Conservation (phyloP, 2,797 vertebrate genomes). For the Acanthurus leucopareius region DNA sequence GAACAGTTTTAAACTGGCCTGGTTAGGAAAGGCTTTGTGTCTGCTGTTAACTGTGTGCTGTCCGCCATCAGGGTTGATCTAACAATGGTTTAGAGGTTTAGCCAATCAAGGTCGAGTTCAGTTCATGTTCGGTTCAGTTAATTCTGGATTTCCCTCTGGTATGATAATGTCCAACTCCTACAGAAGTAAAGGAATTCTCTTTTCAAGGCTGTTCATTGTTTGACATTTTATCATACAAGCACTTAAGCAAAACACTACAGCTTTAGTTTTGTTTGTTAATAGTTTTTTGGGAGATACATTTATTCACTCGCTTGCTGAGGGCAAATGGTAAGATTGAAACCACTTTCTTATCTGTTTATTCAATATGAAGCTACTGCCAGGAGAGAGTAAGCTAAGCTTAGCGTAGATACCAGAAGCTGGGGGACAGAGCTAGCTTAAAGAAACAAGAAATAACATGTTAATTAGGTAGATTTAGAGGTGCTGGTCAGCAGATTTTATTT, state of each 20-base stretch:
- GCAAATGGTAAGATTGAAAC: background rate
- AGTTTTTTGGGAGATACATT: background rate
- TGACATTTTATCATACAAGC: background rate
- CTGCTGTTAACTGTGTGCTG: constrained; percentile 4
- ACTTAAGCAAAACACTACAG: background rate
- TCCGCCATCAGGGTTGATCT: constrained; percentile 4
- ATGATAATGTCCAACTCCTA: background rate
- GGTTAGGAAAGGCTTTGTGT: constrained; percentile 48
- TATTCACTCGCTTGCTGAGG: background rate
- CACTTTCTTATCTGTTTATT: background rate
- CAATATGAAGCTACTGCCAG: background rate
- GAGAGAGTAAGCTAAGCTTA: constrained; percentile 12
- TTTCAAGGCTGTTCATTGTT: background rate
- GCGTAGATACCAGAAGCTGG: background rate
- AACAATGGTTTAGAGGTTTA: constrained; percentile 21
- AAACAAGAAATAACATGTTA: background rate
- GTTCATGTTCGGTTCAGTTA: constrained; percentile 15
- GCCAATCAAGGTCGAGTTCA: background rate
- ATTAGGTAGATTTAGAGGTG: background rate
- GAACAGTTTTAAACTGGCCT: constrained; percentile 53
- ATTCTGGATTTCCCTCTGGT: background rate
- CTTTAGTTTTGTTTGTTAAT: background rate
- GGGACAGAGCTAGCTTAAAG: background rate
- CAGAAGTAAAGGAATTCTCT: background rate
- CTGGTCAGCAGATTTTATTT: background rate